phyloP scores from a whole-genome alignment of 2,888 invertebrate species.

The Cephus pygmeus region DNA sequence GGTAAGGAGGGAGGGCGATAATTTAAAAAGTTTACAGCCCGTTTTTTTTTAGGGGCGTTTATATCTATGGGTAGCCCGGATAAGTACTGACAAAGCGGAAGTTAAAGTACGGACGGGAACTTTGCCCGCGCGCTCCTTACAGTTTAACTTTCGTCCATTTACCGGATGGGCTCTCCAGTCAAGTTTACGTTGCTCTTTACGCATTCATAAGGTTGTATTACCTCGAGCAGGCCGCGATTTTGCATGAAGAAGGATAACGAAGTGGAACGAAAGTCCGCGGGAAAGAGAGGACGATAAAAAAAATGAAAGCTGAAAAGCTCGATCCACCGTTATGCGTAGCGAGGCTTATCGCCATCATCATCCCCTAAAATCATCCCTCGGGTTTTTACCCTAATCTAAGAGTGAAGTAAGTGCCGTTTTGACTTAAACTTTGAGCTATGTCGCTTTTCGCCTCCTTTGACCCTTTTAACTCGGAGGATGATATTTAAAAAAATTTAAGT shows the following conservation, averaged over 20 bases:
- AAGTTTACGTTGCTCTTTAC: slow-evolving; percentile 51
- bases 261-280: neutral
- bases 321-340: slow-evolving; percentile 4
- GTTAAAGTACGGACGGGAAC: neutral
- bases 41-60: neutral
- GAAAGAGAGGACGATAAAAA: slow-evolving; percentile 14
- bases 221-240: neutral
- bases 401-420: neutral
- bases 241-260: neutral
- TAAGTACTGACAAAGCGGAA: neutral
- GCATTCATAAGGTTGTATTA: slow-evolving; percentile 56
- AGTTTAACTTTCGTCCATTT: neutral
- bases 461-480: neutral
- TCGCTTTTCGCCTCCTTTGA: neutral
- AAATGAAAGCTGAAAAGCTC: neutral
- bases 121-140: neutral
- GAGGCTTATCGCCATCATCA: slow-evolving; percentile 15
- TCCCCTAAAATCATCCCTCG: slow-evolving; percentile 12
- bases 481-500: neutral
- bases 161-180: slow-evolving; percentile 4
- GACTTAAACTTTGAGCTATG: neutral
- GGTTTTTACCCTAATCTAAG: neutral
- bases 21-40: neutral
- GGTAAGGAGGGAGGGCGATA: neutral
- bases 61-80: neutral